Evolutionary conservation across 2,888 invertebrate species (phyloP).

Genomic region (Thalpophila matura): DNA sequence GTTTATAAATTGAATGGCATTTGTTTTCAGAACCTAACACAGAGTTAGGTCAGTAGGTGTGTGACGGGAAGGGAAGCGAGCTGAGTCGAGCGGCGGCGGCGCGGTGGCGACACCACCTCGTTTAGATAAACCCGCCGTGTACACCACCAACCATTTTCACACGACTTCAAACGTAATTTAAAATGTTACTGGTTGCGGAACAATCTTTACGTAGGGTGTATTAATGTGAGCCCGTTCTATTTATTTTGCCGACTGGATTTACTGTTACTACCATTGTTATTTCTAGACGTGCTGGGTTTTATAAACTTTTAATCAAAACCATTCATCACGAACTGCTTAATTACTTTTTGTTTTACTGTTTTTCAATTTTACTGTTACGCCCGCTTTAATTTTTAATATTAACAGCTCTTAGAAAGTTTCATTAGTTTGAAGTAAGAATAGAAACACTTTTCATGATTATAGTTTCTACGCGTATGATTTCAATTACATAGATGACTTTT

Average conservation of each 20-base stretch:
- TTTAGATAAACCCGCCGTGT: constrained; percentile 69
- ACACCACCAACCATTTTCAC: constrained; percentile 63
- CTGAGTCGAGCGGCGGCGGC: constrained; percentile 35
- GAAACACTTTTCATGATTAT: not conserved
- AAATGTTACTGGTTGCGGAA: constrained; percentile 63
- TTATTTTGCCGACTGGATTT: constrained; percentile 47
- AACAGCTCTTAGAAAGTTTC: not conserved
- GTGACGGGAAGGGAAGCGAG: constrained; percentile 25
- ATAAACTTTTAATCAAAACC: constrained; percentile 55
- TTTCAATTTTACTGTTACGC: constrained; percentile 28
- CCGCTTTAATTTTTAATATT: constrained; percentile 3
- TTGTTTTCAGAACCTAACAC: constrained; percentile 38
- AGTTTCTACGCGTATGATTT: not conserved
- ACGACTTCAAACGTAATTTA: constrained; percentile 70
- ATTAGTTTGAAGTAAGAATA: not conserved
- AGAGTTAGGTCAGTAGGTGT: constrained; percentile 43
- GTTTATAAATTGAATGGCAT: constrained; percentile 42
- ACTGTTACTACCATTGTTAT: constrained; percentile 40
- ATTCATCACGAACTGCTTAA: constrained; percentile 43
- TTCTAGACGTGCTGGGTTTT: constrained; percentile 41
- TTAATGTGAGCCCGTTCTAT: constrained; percentile 47
- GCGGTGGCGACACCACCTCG: constrained; percentile 56
- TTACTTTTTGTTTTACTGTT: constrained; percentile 23
- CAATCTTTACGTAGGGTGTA: constrained; percentile 51
- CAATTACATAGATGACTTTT: too few species aligned